These are phyloP conservation scores for Oreamnos americanus DNA, from an alignment of 2,113 vertebrate species.

Conservation along the genomic window DNA sequence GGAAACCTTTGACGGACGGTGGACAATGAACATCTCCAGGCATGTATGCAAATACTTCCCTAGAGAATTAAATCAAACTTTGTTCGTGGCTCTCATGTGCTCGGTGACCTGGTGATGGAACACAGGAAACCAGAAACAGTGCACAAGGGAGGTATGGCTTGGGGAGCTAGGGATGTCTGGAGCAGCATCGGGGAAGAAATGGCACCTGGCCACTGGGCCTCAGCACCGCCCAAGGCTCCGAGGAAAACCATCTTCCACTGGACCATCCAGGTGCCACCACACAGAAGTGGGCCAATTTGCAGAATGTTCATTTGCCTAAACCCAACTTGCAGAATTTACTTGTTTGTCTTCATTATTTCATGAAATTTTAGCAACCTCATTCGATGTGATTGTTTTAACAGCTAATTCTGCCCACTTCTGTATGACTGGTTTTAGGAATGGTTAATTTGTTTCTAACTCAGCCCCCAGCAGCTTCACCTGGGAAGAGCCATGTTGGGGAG, in stretches of 20 bases:
- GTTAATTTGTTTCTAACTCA: not conserved
- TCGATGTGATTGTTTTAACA: not conserved
- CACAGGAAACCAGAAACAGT: not conserved
- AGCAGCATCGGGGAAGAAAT: not conserved
- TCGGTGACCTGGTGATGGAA: not conserved
- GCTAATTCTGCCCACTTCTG: slow-evolving; percentile 1
- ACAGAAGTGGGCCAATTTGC: not conserved
- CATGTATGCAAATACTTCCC: not conserved
- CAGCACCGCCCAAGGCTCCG: not conserved
- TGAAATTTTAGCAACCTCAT: not conserved
- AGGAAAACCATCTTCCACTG: not conserved
- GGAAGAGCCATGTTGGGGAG: not conserved
- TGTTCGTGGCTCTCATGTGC: not conserved
- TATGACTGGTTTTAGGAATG: not conserved
- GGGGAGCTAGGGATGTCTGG: not conserved
- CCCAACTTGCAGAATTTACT: not conserved
- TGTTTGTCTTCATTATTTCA: not conserved
- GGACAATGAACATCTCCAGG: not conserved
- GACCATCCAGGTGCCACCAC: not conserved
- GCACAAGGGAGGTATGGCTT: fast-evolving
- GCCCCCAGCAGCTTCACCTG: not conserved
- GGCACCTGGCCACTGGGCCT: no score
- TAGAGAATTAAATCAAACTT: not conserved
- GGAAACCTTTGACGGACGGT: not conserved
- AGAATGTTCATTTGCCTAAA: not conserved